These are phyloP conservation scores for Lepidothrix coronata DNA, from an alignment of 2,113 vertebrate genomes.

Conservation along the genomic window DNA sequence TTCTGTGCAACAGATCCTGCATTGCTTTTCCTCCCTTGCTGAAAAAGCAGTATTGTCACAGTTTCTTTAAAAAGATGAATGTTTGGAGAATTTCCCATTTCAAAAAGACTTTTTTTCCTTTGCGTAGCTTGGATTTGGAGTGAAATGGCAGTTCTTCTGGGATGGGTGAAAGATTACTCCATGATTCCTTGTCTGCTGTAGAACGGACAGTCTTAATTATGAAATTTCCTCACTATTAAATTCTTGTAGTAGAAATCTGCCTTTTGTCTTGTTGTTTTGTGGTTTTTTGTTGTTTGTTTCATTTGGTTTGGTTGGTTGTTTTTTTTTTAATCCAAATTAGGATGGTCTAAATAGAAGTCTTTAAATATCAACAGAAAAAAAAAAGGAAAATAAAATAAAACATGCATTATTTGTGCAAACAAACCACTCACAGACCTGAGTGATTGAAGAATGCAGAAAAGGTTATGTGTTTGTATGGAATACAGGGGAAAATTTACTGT, in stretches of 20 bases:
- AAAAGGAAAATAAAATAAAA: neutral
- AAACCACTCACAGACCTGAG: neutral
- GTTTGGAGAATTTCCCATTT: neutral
- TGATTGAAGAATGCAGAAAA: neutral
- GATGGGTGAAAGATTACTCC: neutral
- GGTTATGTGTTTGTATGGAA: neutral
- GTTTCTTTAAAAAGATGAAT: neutral
- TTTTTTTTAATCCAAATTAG: neutral
- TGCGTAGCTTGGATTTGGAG: neutral
- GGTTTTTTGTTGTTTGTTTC: neutral
- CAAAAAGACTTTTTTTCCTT: neutral
- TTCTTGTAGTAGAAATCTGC: neutral
- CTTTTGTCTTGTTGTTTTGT: neutral
- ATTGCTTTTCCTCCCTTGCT: neutral
- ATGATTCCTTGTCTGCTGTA: neutral
- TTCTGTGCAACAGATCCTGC: neutral
- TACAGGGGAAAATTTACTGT: neutral
- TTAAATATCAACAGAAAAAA: neutral
- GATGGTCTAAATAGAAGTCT: neutral
- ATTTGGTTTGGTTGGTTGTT: neutral
- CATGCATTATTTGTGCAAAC: neutral
- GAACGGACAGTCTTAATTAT: neutral
- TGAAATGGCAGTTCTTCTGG: neutral
- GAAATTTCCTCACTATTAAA: neutral
- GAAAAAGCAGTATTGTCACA: neutral